Percentiles rank a stretch among this genome's conserved stretches.
phyloP scores from a whole-genome alignment of 1,140 invertebrate genomes.

The Eupeodes corollae region DNA sequence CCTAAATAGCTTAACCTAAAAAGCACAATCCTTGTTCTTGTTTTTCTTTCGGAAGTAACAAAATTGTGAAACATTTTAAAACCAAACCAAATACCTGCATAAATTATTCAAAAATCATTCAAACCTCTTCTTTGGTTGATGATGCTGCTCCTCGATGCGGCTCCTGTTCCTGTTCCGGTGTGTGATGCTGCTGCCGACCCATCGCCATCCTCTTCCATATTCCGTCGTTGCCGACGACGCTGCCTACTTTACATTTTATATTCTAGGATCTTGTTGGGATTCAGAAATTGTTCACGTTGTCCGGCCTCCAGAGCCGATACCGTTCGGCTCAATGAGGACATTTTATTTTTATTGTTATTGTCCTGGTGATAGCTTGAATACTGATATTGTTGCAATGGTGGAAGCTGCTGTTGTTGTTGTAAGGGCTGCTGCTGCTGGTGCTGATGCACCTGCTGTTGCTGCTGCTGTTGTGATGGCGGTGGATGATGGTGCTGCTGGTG shows the following conservation, averaged over 20 bases:
- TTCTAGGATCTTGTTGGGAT: slow-evolving; percentile 36
- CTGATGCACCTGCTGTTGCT: slow-evolving; percentile 16
- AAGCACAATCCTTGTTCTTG: too few species aligned
- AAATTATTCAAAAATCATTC: too few species aligned
- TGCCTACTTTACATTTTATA: slow-evolving; percentile 34
- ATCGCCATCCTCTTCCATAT: slow-evolving; percentile 22
- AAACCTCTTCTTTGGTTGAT: too few species aligned
- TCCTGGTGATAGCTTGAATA: neutral
- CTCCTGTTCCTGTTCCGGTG: too few species aligned
- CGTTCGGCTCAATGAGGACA: slow-evolving; percentile 23
- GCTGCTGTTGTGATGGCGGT: slow-evolving; percentile 13
- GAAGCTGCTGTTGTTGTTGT: slow-evolving; percentile 7
- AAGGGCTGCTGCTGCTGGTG: slow-evolving; percentile 5
- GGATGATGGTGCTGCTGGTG: slow-evolving; percentile 6
- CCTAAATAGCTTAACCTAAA: too few species aligned
- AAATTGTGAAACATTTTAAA: too few species aligned
- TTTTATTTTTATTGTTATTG: slow-evolving; percentile 7
- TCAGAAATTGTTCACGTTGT: slow-evolving; percentile 36
- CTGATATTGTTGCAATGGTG: slow-evolving; percentile 10
- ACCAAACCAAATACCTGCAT: too few species aligned
- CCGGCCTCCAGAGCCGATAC: slow-evolving; percentile 30
- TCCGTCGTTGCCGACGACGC: slow-evolving; percentile 37
- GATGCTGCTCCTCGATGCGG: too few species aligned
- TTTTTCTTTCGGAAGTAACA: too few species aligned
- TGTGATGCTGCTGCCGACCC: too few species aligned